Evolutionary conservation across 2,797 vertebrate genomes (phyloP).

Genomic region (Apodemus agrarius): DNA sequence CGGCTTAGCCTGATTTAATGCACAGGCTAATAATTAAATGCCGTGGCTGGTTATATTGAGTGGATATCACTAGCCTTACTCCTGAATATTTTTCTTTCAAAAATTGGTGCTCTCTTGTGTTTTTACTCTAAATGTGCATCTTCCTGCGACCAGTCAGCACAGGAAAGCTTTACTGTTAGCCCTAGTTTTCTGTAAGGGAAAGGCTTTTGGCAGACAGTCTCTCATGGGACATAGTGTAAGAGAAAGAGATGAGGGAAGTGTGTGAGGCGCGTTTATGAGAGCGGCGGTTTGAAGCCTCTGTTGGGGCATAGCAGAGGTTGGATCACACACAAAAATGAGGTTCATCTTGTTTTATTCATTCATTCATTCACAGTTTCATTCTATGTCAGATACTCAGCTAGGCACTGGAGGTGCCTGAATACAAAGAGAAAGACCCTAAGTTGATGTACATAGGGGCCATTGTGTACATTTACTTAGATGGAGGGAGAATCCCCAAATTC

Average conservation of each 20-base stretch:
- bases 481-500: background rate
- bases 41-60: slow-evolving; percentile 19
- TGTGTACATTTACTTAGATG: background rate
- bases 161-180: background rate
- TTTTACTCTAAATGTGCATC: background rate
- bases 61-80: background rate
- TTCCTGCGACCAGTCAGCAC: background rate
- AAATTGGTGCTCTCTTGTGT: slow-evolving; percentile 5
- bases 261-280: background rate
- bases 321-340: background rate
- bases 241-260: background rate
- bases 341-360: background rate
- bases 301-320: background rate
- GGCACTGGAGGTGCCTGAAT: background rate
- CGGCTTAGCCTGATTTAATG: slow-evolving; percentile 37
- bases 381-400: background rate
- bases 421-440: background rate
- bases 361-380: background rate
- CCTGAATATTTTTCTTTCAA: slow-evolving; percentile 34
- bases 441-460: background rate
- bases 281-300: background rate
- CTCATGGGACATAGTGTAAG: background rate
- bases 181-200: background rate
- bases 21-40: slow-evolving; percentile 55
- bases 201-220: background rate